A percentile compares a stretch with the other conserved stretches of the same genome.
Evolutionary conservation across 2,888 invertebrate genomes (phyloP).

Genomic region (Temnothorax unifasciatus): DNA sequence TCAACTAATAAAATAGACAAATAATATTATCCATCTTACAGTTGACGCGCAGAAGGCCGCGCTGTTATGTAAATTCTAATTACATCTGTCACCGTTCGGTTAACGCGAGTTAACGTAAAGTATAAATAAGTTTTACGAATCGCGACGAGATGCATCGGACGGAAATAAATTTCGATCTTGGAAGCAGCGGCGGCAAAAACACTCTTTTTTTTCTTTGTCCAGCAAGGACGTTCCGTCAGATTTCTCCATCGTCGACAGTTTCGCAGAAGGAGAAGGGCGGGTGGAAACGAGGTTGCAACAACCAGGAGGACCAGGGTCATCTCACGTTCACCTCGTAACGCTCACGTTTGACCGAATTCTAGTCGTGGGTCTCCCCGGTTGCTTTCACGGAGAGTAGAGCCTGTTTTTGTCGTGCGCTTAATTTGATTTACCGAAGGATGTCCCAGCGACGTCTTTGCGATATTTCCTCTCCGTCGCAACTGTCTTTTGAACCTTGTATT

Average conservation of each 20-base stretch:
- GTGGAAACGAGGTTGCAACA: constrained; percentile 59
- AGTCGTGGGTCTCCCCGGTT: constrained; percentile 31
- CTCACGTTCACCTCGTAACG: constrained; percentile 49
- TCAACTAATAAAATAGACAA: too few relatives aligned
- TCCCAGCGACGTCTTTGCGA: not conserved
- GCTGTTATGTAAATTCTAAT: constrained; percentile 27
- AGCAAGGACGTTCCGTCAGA: constrained; percentile 58
- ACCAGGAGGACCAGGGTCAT: constrained; percentile 55
- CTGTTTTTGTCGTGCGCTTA: constrained; percentile 20
- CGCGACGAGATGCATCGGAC: not conserved
- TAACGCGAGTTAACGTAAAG: not conserved
- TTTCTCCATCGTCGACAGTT: constrained; percentile 56
- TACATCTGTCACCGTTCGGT: not conserved
- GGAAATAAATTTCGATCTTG: not conserved
- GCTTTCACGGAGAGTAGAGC: constrained; percentile 41
- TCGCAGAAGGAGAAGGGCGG: not conserved
- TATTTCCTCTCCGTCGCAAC: not conserved
- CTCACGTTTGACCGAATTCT: constrained; percentile 56
- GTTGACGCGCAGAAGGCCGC: not conserved
- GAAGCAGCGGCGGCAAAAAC: not conserved
- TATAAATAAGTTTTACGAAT: not conserved
- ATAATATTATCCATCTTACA: not conserved
- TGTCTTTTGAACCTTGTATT: not conserved
- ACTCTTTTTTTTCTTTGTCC: not conserved
- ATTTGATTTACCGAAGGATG: constrained; percentile 33